These are phyloP conservation scores for Eleginops maclovinus DNA, from an alignment of 2,113 vertebrate species.

Conservation along the genomic window DNA sequence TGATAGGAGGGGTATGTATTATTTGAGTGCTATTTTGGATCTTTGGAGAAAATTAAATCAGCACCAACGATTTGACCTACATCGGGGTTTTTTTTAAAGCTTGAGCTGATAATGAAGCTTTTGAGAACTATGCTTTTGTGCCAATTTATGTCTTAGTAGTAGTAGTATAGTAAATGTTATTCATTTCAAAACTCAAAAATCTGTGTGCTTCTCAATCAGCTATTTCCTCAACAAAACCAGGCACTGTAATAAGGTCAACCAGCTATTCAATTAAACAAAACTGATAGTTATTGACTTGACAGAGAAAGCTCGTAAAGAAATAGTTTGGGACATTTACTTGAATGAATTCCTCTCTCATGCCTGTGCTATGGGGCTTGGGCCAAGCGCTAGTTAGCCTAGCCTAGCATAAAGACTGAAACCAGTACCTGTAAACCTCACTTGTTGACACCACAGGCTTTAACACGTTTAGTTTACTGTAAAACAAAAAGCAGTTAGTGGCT, in stretches of 20 bases:
- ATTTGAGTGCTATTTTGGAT: not conserved
- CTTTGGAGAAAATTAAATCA: not conserved
- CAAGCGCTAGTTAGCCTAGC: too few species aligned
- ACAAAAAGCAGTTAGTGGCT: too few species aligned
- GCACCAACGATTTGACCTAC: slow-evolving; percentile 9
- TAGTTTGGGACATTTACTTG: too few species aligned
- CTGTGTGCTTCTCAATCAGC: not conserved
- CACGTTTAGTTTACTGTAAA: too few species aligned
- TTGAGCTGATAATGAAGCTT: not conserved
- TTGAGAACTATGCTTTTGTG: not conserved
- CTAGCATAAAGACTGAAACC: too few species aligned
- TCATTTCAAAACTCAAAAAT: not conserved
- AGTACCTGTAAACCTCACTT: too few species aligned
- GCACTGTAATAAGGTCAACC: not conserved
- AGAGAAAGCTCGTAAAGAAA: too few species aligned
- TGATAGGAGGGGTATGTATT: slow-evolving; percentile 89
- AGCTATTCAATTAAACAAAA: not conserved
- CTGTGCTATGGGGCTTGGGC: not conserved
- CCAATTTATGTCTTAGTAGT: not conserved
- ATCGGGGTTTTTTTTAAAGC: not conserved
- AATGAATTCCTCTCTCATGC: not conserved
- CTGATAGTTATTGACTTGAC: not conserved
- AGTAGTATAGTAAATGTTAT: not conserved
- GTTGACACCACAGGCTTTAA: too few species aligned
- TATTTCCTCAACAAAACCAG: not conserved